Evolutionary conservation across 2,797 vertebrate genomes (phyloP), one percentile per base, ranked within the genome.

Genomic region (Phalloptychus januarius): DNA sequence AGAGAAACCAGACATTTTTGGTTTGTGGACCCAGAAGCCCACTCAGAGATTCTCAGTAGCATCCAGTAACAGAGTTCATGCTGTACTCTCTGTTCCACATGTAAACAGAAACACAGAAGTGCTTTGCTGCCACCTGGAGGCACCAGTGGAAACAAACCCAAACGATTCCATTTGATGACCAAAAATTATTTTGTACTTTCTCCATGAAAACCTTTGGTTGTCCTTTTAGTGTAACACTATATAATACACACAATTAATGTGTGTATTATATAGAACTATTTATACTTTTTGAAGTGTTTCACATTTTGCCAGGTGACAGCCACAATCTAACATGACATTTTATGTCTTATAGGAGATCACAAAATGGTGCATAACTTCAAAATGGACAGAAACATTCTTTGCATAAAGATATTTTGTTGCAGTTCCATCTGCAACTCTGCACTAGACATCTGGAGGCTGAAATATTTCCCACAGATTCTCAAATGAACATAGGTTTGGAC

Each of bases 111-210:
- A 7, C 46, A 33, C 61, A 58, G n/a, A 36, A 46, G 50, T 33
- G 0, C n/a, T 2, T 8, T 78, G 77, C 79, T 88, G 91, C 89
- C 91, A 87, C 44, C 92, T 87, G 77, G 80, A 83, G 91, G 89
- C 50, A 61, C 1, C 18, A 0, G 63, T 50, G 45, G 23, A 5
- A 45, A 31, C n/a, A 28, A 11, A 16, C 67, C 11, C 23, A 69
- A 40, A 42, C 11, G 1, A 4, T 67, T 38, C 23, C 4, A 7
- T 45, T 12, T 12, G 23, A 25, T 38, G 63, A 74, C 16, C 72
- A 28, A 5, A 54, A 56, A 16, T 31, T 25, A 13, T 67, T 67
- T 67, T 25, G 23, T 25, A 16, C 10, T 40, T 40, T 42, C 18
- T 67, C 20, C 20, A 40, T 67, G 4, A 67, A 67, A 40, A 36